A percentile compares a stretch with the other conserved stretches of the same genome.
Evolutionary conservation across 2,888 invertebrate genomes (phyloP).

Genomic region (Psylliodes chrysocephalus): DNA sequence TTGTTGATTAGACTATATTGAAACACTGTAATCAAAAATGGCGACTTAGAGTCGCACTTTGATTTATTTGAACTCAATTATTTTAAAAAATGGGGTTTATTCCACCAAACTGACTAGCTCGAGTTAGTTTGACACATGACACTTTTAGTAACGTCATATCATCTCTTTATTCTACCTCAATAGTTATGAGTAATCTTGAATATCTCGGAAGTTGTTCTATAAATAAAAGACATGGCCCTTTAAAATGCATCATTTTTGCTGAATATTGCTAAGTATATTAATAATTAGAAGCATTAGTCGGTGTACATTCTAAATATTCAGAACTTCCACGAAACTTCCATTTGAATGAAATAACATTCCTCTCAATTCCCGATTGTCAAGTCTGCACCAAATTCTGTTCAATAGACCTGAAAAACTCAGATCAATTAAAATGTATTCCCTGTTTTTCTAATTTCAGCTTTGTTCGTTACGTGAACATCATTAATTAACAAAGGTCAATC

Average conservation of each 20-base stretch:
- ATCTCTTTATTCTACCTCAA: too few species aligned
- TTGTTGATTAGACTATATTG: too few species aligned
- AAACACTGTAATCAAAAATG: too few species aligned
- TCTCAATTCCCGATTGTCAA: slow-evolving; percentile 9
- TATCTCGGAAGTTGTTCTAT: neutral
- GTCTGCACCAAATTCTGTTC: slow-evolving; percentile 15
- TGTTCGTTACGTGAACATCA: slow-evolving; percentile 10
- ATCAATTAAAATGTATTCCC: slow-evolving; percentile 22
- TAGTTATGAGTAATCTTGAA: neutral
- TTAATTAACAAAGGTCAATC: slow-evolving; percentile 5
- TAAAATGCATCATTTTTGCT: slow-evolving; percentile 9
- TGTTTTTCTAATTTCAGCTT: neutral
- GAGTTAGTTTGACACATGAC: too few species aligned
- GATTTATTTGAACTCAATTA: too few species aligned
- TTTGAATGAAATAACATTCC: slow-evolving; percentile 23
- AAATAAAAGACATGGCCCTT: neutral
- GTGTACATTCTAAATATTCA: slow-evolving; percentile 14
- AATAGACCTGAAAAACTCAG: slow-evolving; percentile 28
- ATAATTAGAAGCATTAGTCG: slow-evolving; percentile 12
- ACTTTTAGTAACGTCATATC: too few species aligned
- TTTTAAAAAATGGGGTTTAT: too few species aligned
- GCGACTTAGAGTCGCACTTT: too few species aligned
- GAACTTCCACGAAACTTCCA: slow-evolving; percentile 19
- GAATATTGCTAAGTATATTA: slow-evolving; percentile 2
- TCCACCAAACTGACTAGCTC: too few species aligned